phyloP scores from a whole-genome alignment of 2,888 invertebrate genomes.

The Zygogramma bicolorata region DNA sequence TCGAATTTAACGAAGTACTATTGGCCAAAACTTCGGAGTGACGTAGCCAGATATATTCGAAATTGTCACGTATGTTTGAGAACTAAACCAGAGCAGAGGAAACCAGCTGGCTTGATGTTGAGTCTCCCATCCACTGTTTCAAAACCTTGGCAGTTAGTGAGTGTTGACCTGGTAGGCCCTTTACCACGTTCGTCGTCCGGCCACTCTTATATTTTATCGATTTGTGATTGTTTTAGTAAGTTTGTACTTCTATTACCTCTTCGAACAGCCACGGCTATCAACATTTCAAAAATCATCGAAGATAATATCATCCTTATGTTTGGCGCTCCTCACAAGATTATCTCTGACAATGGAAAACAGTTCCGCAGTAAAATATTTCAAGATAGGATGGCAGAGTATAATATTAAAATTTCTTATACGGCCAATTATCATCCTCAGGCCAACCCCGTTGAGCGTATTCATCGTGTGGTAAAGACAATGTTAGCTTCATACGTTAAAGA shows the following conservation, averaged over 20 bases:
- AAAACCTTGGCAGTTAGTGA: conserved; percentile 35
- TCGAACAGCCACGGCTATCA: conserved; percentile 27
- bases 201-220: conserved; percentile 27
- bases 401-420: conserved; percentile 21
- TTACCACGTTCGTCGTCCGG: conserved; percentile 29
- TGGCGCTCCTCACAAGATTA: conserved; percentile 38
- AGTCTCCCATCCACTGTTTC: background rate
- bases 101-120: conserved; percentile 43
- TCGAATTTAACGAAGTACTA: conserved; percentile 35
- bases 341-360: conserved; percentile 43
- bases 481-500: conserved; percentile 15
- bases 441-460: conserved; percentile 38
- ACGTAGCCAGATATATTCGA: conserved; percentile 44
- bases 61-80: conserved; percentile 42
- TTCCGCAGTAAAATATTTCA: conserved; percentile 31
- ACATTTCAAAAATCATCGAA: conserved; percentile 30
- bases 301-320: conserved; percentile 37
- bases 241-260: conserved; percentile 39
- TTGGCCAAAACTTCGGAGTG: conserved; percentile 47
- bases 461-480: conserved; percentile 40
- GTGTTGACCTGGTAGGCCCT: conserved; percentile 41
- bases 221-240: conserved; percentile 43
- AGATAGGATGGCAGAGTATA: conserved; percentile 20
- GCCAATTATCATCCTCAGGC: conserved; percentile 36
- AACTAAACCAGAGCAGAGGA: conserved; percentile 42